Conservation (phyloP, 2,888 invertebrate genomes). For the Spodoptera picta region DNA sequence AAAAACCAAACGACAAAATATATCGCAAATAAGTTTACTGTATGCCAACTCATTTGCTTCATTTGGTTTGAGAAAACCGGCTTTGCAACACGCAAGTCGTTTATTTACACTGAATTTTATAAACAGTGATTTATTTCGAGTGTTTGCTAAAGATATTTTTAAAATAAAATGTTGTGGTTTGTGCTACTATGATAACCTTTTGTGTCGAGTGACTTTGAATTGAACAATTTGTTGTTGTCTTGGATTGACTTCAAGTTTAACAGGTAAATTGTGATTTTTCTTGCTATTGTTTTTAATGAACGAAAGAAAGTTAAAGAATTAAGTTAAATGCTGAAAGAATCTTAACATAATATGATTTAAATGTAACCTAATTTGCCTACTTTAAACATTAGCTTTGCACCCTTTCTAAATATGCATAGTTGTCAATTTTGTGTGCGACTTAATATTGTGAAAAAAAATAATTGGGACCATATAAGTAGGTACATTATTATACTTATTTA, state of each 20-base stretch:
- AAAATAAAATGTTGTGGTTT: constrained; percentile 2
- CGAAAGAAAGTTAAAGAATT: no score
- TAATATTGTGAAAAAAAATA: no score
- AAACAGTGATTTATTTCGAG: constrained; percentile 8
- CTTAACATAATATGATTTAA: no score
- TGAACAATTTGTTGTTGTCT: background rate
- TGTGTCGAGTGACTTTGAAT: constrained; percentile 22
- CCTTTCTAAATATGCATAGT: no score
- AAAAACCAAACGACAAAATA: constrained; percentile 42
- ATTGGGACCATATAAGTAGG: no score
- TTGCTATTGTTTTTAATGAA: no score
- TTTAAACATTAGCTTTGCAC: no score
- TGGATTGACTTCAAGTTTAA: background rate
- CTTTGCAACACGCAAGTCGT: constrained; percentile 37
- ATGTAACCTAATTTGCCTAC: no score
- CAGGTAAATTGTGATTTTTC: background rate
- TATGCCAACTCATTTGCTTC: constrained; percentile 37
- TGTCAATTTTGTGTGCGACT: no score
- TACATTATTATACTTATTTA: no score
- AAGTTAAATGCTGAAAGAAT: no score
- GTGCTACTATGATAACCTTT: constrained; percentile 35
- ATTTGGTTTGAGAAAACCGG: constrained; percentile 30
- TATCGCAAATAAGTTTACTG: constrained; percentile 6
- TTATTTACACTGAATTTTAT: constrained; percentile 9
- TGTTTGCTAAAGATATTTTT: background rate